Percentiles rank a stretch among this genome's conserved stretches.
Evolutionary conservation across 2,797 vertebrate genomes (phyloP).

Genomic region (Sebastes hubbsi): DNA sequence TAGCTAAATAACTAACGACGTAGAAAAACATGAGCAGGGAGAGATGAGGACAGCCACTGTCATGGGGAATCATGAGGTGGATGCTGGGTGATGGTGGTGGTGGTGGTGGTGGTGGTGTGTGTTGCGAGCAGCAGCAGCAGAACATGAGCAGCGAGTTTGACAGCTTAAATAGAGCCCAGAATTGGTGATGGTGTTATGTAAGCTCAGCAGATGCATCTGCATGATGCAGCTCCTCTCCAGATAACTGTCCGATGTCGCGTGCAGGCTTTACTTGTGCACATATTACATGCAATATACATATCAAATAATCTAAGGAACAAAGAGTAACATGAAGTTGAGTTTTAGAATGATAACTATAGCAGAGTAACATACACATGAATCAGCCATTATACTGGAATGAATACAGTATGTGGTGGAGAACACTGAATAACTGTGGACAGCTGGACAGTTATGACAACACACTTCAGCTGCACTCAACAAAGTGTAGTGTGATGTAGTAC

Average conservation of each 20-base stretch:
- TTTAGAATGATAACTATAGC: not conserved
- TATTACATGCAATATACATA: not conserved
- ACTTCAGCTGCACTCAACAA: too few relatives aligned
- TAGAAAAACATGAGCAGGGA: too few relatives aligned
- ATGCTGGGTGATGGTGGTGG: not conserved
- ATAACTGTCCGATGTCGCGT: not conserved
- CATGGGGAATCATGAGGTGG: too few relatives aligned
- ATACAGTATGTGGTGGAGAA: too few relatives aligned
- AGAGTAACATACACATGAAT: not conserved
- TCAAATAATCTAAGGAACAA: slow-evolving; percentile 4
- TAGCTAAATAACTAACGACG: too few relatives aligned
- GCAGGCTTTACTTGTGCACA: not conserved
- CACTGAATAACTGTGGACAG: too few relatives aligned
- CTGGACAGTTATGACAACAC: too few relatives aligned
- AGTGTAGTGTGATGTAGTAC: not conserved
- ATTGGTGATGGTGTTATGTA: slow-evolving; percentile 8
- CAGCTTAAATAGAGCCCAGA: slow-evolving; percentile 1
- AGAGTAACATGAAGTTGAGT: not conserved
- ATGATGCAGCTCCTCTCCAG: not conserved
- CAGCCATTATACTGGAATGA: too few relatives aligned
- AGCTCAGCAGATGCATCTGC: not conserved
- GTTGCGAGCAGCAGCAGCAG: not conserved
- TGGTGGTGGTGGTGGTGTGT: not conserved
- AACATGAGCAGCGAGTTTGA: not conserved
- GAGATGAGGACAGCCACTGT: too few relatives aligned